These are phyloP conservation scores for Aleiodes sp. DNA, from an alignment of 1,140 invertebrate genomes.

Conservation along the genomic window DNA sequence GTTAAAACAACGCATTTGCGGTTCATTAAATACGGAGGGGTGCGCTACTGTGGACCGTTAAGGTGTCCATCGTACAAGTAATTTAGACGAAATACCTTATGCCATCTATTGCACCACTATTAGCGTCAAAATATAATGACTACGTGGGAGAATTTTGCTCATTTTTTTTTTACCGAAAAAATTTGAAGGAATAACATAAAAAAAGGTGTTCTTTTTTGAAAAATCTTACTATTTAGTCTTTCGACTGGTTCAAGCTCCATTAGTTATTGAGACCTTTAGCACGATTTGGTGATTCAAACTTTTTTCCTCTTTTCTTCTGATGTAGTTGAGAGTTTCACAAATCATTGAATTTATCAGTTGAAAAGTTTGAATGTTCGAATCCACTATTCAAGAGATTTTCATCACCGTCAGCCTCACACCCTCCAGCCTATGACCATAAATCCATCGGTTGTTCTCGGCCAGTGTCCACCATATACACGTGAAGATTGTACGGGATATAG, in stretches of 20 bases:
- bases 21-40: conserved; percentile 61
- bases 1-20: conserved; percentile 67
- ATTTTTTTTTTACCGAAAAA: no score
- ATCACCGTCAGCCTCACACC: conserved; percentile 1
- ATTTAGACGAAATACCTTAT: conserved; percentile 45
- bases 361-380: neutral
- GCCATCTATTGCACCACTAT: neutral
- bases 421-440: conserved; percentile 48
- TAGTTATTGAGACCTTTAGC: no score
- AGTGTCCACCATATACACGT: conserved; percentile 25
- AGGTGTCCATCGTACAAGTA: conserved; percentile 45
- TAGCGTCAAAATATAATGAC: neutral
- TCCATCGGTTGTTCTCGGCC: conserved; percentile 40
- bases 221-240: no score
- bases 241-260: no score
- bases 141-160: neutral
- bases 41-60: conserved; percentile 53
- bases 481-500: conserved; percentile 1
- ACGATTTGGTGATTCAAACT: no score
- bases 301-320: neutral
- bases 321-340: neutral
- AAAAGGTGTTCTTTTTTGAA: no score
- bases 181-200: no score
- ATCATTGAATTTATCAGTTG: neutral
- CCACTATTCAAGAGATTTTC: neutral